Base-by-base conservation (phyloP, 2,888 invertebrate species). In the Trilocha varians region DNA sequence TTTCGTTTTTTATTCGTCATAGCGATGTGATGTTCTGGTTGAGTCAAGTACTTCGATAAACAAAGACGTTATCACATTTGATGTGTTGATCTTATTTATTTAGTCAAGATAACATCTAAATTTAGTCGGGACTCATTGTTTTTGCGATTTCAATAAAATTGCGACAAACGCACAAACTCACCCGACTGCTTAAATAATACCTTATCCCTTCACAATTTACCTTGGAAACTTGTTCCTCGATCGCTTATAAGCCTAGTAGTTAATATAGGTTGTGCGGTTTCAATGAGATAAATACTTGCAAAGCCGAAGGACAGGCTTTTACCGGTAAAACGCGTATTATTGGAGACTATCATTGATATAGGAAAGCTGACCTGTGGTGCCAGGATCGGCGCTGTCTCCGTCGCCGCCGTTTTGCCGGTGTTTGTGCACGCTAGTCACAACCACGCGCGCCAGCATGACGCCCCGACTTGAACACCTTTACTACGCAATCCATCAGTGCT, bases 351-450 rank as follows among this genome's bases (percentile, higher is more conserved):
- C 41, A 55, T 46, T 41, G 44, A 46, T 43, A 39, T 48, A 42
- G 46, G 46, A 57, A 59, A 57, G 62, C 67, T 49, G 70, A 82
- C 80, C 82, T 82, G 78, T 73, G 77, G 75, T 67, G 77, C 74
- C 55, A 74, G 77, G 65, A 67, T 74, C 66, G 73, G 59, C 49
- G 66, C 69, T 55, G 76, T 56, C 57, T 75, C 75, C 53, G 74
- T 68, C 51, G 76, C 63, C 68, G 83, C 84, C 84, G 84, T 84
- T 59, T 77, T 84, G 83, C 61, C 62, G 72, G 65, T 73, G 62
- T 75, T 61, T 52, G 58, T 48, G 56, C 54, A 52, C 63, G 57
- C 75, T 78, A 79, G 68, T 68, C 71, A 65, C 65, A 73, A 70
- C 69, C 71, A 62, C 68, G 67, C 56, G 70, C 70, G 65, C 64